These are phyloP conservation scores for Drosophila rellima DNA, from an alignment of 2,888 invertebrate genomes.

Conservation along the genomic window DNA sequence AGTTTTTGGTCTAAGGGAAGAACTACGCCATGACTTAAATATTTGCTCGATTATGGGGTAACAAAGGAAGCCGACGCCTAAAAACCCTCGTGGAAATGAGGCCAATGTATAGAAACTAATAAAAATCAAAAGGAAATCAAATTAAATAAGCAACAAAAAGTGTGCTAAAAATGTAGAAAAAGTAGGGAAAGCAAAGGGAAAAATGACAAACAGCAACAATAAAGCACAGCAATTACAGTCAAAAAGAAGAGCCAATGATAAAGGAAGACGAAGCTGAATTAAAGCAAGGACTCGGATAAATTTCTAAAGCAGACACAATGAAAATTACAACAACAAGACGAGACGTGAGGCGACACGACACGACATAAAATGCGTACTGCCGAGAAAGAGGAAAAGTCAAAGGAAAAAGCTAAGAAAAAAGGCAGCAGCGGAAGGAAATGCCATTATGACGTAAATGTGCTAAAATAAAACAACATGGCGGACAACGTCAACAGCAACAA, in stretches of 20 bases:
- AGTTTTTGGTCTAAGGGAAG: constrained; percentile 15
- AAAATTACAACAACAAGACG: constrained; percentile 42
- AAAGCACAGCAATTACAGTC: constrained; percentile 70
- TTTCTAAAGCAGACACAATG: constrained; percentile 68
- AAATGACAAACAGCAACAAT: constrained; percentile 47
- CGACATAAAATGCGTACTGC: constrained; percentile 66
- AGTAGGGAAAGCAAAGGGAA: constrained; percentile 28
- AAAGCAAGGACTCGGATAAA: constrained; percentile 60
- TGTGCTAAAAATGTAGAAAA: constrained; percentile 38
- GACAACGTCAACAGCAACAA: constrained; percentile 62
- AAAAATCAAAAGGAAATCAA: constrained; percentile 80
- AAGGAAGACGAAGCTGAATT: constrained; percentile 56
- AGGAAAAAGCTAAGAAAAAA: constrained; percentile 52
- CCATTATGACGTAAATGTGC: constrained; percentile 83
- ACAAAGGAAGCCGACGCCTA: constrained; percentile 36
- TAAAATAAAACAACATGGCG: constrained; percentile 82
- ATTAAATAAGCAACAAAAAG: constrained; percentile 73
- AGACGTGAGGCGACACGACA: constrained; percentile 23
- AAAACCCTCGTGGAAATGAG: constrained; percentile 44
- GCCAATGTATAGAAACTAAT: constrained; percentile 70
- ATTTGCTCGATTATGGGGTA: constrained; percentile 28
- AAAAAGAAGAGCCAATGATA: constrained; percentile 39
- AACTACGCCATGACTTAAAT: constrained; percentile 16
- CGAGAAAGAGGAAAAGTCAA: constrained; percentile 68
- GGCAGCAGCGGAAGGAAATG: constrained; percentile 76